A percentile compares a stretch with the other conserved stretches of the same genome.
Conservation (phyloP, 2,113 vertebrate species). For the Diadophis punctatus region DNA sequence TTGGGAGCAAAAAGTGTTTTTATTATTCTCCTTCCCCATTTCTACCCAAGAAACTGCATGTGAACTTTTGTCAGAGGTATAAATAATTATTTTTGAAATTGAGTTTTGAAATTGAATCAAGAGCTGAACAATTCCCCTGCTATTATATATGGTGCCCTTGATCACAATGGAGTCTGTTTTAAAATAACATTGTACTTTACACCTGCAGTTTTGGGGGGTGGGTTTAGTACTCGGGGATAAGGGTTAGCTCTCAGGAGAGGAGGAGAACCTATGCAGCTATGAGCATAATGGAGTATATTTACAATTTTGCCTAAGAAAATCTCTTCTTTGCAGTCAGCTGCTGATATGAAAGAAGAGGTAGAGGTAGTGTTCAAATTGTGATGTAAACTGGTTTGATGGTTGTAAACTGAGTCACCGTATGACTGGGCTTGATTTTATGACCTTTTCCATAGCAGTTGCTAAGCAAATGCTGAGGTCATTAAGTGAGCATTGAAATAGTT, state of each 20-base stretch:
- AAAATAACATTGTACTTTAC: background rate
- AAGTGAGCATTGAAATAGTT: background rate
- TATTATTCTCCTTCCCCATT: background rate
- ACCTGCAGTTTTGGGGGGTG: background rate
- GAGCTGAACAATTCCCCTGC: background rate
- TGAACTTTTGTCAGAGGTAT: too few relatives aligned
- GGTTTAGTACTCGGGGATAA: background rate
- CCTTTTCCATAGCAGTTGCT: too few relatives aligned
- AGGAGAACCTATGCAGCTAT: background rate
- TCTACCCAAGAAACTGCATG: too few relatives aligned
- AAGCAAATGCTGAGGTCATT: background rate
- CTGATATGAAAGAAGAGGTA: background rate
- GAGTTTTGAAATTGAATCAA: background rate
- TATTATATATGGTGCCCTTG: background rate
- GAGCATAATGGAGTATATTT: background rate
- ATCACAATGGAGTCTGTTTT: background rate
- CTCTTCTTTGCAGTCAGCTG: background rate
- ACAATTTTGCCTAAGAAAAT: background rate
- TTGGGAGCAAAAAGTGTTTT: background rate
- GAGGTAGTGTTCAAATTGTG: background rate
- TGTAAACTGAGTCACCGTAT: too few relatives aligned
- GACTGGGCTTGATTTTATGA: too few relatives aligned
- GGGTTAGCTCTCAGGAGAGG: background rate
- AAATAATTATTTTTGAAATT: background rate
- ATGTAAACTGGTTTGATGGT: too few relatives aligned